Conservation (phyloP, 2,113 vertebrate species). For the Nymphicus hollandicus region DNA sequence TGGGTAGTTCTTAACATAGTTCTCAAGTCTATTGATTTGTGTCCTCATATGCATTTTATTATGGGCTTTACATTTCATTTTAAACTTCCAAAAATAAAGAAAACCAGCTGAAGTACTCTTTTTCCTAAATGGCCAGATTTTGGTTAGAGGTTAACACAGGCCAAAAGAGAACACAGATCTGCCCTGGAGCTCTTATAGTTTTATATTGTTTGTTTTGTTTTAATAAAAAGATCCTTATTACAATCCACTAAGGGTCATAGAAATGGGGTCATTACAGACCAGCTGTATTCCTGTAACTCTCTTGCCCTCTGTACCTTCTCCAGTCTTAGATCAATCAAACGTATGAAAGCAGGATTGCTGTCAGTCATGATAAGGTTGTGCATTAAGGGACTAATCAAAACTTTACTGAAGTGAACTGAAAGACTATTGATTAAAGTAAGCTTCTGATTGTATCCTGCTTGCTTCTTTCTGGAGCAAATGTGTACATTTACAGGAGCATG, state of each 20-base stretch:
- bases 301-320: neutral
- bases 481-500: neutral
- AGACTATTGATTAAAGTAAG: neutral
- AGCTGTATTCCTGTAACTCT: neutral
- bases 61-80: conserved; percentile 55
- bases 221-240: conserved; percentile 52
- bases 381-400: neutral
- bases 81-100: conserved; percentile 53
- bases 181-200: conserved; percentile 35
- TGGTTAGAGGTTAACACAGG: conserved; percentile 35
- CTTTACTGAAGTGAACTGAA: neutral
- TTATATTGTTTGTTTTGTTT: conserved; percentile 26
- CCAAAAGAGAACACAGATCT: conserved; percentile 37
- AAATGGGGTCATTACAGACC: neutral
- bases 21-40: conserved; percentile 19
- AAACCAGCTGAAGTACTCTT: conserved; percentile 38
- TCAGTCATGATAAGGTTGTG: neutral
- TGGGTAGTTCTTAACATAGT: neutral
- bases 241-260: conserved; percentile 12
- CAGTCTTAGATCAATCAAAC: neutral
- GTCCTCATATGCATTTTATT: conserved; percentile 56
- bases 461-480: neutral
- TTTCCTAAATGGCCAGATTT: conserved; percentile 20
- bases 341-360: neutral
- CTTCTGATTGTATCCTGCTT: neutral